A percentile compares a stretch with the other conserved stretches of the same genome.
phyloP scores from a whole-genome alignment of 2,797 vertebrate genomes.

The Avahi laniger region DNA sequence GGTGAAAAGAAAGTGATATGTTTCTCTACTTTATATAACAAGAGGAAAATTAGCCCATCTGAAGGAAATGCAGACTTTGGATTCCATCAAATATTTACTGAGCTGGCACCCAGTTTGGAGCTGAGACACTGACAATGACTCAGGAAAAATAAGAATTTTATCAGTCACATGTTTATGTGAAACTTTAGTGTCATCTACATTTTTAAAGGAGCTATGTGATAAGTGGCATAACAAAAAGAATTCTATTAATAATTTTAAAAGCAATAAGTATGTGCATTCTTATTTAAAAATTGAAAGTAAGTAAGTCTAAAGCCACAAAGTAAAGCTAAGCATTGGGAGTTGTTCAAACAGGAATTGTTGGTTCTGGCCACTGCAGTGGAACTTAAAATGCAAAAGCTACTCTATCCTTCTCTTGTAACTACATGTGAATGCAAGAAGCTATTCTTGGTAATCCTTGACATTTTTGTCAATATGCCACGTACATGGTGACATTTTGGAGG shows the following conservation, averaged over 20 bases:
- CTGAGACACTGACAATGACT: constrained; percentile 46
- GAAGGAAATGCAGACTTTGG: constrained; percentile 56
- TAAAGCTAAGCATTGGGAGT: neutral
- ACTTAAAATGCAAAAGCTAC: constrained; percentile 65
- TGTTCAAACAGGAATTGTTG: constrained; percentile 46
- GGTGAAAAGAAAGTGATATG: neutral
- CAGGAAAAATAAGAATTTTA: constrained; percentile 51
- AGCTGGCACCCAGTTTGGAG: constrained; percentile 38
- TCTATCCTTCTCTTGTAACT: constrained; percentile 53
- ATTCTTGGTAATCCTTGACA: constrained; percentile 74
- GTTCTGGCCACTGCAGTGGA: constrained; percentile 38
- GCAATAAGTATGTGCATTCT: neutral
- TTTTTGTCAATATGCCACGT: constrained; percentile 72
- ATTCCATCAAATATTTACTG: constrained; percentile 60
- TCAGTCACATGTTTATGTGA: neutral
- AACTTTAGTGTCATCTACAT: neutral
- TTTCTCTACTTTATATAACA: neutral
- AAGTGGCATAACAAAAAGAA: constrained; percentile 13
- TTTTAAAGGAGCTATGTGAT: neutral
- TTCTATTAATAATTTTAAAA: neutral
- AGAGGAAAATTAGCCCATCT: constrained; percentile 43
- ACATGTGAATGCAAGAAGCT: constrained; percentile 64
- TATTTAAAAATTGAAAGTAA: constrained; percentile 39
- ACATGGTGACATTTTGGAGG: constrained; percentile 66
- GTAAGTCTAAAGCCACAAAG: neutral